These are phyloP conservation scores for Cryptoprocta ferox DNA, from an alignment of 2,797 vertebrate genomes.

Conservation along the genomic window DNA sequence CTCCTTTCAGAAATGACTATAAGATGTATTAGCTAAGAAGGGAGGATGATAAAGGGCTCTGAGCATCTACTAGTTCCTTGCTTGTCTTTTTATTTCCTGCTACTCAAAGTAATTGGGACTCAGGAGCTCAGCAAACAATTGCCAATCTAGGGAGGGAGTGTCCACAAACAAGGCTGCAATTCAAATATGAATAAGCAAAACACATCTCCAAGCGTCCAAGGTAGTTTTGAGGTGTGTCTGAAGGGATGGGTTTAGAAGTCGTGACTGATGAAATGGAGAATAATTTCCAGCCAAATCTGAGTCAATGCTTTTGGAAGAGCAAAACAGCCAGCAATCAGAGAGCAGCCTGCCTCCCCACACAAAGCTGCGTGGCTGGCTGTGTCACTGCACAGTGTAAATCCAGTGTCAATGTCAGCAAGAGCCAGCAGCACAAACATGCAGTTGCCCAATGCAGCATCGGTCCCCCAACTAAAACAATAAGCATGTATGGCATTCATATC, in stretches of 20 bases:
- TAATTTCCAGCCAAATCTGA: neutral
- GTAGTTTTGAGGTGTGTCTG: neutral
- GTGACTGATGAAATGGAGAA: neutral
- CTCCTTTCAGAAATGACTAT: neutral
- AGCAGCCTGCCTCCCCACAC: neutral
- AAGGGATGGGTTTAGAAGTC: neutral
- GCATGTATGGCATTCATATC: neutral
- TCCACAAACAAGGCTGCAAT: neutral
- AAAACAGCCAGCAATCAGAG: neutral
- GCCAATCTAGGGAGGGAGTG: neutral
- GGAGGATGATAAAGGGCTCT: neutral
- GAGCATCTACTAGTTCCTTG: neutral
- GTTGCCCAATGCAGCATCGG: neutral
- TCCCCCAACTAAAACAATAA: neutral
- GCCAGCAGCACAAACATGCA: neutral
- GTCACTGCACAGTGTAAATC: neutral
- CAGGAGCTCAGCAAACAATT: neutral
- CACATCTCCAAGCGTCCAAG: neutral
- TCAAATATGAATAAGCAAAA: neutral
- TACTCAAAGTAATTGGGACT: neutral
- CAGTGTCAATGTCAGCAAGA: neutral
- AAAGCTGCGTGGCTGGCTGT: neutral
- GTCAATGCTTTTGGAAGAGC: neutral
- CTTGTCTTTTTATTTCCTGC: constrained; percentile 3
- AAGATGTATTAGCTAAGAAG: neutral